phyloP scores from a whole-genome alignment of 2,113 vertebrate species.

The Cisticola juncidis region DNA sequence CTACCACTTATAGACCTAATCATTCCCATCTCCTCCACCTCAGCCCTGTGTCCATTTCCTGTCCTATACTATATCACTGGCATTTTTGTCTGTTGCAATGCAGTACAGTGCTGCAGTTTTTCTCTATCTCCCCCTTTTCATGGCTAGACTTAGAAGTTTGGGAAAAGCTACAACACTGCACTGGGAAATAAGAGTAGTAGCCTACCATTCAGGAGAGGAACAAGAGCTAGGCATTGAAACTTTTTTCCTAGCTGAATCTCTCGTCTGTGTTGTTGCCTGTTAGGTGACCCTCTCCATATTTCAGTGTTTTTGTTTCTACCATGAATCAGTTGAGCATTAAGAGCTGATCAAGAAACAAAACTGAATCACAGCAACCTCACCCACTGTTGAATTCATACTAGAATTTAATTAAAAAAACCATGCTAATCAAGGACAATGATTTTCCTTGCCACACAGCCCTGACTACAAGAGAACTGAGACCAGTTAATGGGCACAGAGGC shows the following conservation, averaged over 20 bases:
- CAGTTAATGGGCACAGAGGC: neutral
- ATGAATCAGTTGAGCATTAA: neutral
- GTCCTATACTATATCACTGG: neutral
- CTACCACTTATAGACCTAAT: neutral
- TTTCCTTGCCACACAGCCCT: neutral
- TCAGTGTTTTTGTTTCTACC: neutral
- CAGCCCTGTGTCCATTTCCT: neutral
- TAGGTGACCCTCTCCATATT: neutral
- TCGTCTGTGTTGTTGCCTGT: neutral
- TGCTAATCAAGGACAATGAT: neutral
- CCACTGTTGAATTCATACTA: neutral
- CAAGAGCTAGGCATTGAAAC: neutral
- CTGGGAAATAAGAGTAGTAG: neutral
- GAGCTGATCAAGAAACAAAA: neutral
- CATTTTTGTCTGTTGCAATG: neutral
- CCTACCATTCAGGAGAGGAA: neutral
- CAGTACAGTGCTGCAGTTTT: neutral
- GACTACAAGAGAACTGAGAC: neutral
- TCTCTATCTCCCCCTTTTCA: neutral
- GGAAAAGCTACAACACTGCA: neutral
- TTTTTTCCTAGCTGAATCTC: neutral
- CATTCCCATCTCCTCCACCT: neutral
- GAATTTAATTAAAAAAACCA: neutral
- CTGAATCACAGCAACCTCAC: neutral
- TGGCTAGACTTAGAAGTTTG: neutral